Conservation (phyloP, 2,888 invertebrate species). For the Cantharis lateralis region DNA sequence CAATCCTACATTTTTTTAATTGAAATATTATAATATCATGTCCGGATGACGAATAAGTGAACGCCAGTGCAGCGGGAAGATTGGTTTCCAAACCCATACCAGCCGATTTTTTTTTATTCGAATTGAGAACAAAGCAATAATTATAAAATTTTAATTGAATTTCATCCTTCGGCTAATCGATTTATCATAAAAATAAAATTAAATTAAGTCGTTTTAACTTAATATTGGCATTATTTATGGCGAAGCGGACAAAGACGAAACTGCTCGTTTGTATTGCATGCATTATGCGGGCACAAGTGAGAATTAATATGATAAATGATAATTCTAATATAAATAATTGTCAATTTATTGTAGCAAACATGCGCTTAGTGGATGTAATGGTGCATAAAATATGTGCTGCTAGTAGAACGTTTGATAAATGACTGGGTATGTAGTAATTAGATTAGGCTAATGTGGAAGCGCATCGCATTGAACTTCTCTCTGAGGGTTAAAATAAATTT, state of each 20-base stretch:
- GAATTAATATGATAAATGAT: conserved; percentile 47
- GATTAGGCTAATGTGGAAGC: conserved; percentile 43
- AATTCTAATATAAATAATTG: conserved; percentile 47
- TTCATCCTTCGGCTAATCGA: background rate
- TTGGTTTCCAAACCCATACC: background rate
- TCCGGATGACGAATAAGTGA: no score
- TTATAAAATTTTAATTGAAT: background rate
- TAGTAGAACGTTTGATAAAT: conserved; percentile 32
- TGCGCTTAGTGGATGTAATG: conserved; percentile 45
- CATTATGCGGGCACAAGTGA: conserved; percentile 45
- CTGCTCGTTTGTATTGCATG: conserved; percentile 26
- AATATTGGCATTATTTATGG: conserved; percentile 25
- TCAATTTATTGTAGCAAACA: conserved; percentile 42
- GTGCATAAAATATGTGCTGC: conserved; percentile 46
- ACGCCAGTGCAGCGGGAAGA: no score
- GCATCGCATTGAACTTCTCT: conserved; percentile 9
- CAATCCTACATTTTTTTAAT: background rate
- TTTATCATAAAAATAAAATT: conserved; percentile 6
- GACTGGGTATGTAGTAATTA: conserved; percentile 44
- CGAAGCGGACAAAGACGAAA: conserved; percentile 21
- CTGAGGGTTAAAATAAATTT: background rate
- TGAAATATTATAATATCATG: no score
- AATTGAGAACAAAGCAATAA: background rate
- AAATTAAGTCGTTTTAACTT: background rate
- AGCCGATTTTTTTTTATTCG: no score